Base-by-base conservation (phyloP, 2,113 vertebrate genomes). In the Marmota flaviventris region DNA sequence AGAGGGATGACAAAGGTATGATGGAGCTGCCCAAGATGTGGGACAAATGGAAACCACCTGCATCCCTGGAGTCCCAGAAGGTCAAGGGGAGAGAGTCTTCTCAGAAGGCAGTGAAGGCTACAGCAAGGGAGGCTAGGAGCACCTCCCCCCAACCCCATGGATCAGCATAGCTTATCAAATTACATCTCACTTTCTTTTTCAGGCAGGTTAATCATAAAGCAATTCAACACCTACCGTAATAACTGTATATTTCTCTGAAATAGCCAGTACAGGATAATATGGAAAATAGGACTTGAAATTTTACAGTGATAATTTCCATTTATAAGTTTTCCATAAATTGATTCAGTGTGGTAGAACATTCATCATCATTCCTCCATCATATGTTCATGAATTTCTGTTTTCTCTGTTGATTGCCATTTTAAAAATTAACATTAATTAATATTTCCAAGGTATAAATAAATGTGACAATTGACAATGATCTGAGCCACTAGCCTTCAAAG, bases 261-360 rank as follows among this genome's bases (percentile, higher is more conserved):
- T 13, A 94, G 17, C 9, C 90, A 94, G 11, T 81, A 82, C 73
- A 39, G 9, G 32, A 92, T 48, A 45, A 94, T 53, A 65, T 53
- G 8, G 32, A 93, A 42, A 45, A 92, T 58, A 65, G 61, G 32
- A 22, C 8, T 72, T 39, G 93, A n/a, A 13, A 84, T 85, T 20
- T n/a, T 25, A 45, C 20, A 79, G 78, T 73, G 85, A 53, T 89
- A 96, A 70, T 94, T 95, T 61, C 90, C 27, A 56, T 18, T 85
- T 77, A 56, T 58, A n/a, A 18, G 9, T 89, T 76, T 86, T 51
- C 63, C 7, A 76, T 67, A 77, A 39, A 91, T 61, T 95, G 37
- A 56, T 70, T 73, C 79, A 63, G 16, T 11, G 25, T 34, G 51
- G 39, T 42, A 48, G 42, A 56, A 37, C 4, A 12, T 56, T 72